Percentiles rank a stretch among this genome's conserved stretches.
Conservation (phyloP, 2,797 vertebrate species). For the Sciurus carolinensis region DNA sequence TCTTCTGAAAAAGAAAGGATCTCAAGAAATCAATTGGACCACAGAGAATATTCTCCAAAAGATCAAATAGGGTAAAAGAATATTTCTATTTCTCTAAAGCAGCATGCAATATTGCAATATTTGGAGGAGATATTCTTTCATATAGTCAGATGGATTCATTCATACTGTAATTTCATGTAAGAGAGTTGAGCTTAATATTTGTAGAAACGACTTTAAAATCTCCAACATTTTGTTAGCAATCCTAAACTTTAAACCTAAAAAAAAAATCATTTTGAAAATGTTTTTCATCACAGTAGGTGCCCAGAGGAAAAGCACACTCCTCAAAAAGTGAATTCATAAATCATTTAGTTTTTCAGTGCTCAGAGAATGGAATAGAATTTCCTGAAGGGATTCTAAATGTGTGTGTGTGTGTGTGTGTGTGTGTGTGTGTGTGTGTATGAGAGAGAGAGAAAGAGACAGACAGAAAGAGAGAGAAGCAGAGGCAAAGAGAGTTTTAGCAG, state of each 20-base stretch:
- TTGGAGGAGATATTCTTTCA: slow-evolving; percentile 65
- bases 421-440: not conserved
- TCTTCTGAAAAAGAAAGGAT: slow-evolving; percentile 82
- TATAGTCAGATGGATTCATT: slow-evolving; percentile 61
- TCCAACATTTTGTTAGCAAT: slow-evolving; percentile 64
- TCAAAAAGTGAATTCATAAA: slow-evolving; percentile 67
- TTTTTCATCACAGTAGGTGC: slow-evolving; percentile 48
- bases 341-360: slow-evolving; percentile 64
- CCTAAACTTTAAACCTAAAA: slow-evolving; percentile 39
- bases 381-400: not conserved
- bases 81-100: slow-evolving; percentile 71
- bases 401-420: not conserved
- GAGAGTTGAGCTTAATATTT: slow-evolving; percentile 28
- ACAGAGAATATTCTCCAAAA: slow-evolving; percentile 76
- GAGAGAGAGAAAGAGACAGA: not conserved
- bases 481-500: not conserved
- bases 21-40: slow-evolving; percentile 83
- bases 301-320: slow-evolving; percentile 50
- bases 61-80: slow-evolving; percentile 67
- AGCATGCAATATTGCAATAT: slow-evolving; percentile 46
- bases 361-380: slow-evolving; percentile 51
- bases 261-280: slow-evolving; percentile 45
- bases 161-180: slow-evolving; percentile 28
- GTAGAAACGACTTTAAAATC: slow-evolving; percentile 68
- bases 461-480: not conserved